Evolutionary conservation across 1,140 invertebrate species (phyloP).

Genomic region (Euglossa dilemma): DNA sequence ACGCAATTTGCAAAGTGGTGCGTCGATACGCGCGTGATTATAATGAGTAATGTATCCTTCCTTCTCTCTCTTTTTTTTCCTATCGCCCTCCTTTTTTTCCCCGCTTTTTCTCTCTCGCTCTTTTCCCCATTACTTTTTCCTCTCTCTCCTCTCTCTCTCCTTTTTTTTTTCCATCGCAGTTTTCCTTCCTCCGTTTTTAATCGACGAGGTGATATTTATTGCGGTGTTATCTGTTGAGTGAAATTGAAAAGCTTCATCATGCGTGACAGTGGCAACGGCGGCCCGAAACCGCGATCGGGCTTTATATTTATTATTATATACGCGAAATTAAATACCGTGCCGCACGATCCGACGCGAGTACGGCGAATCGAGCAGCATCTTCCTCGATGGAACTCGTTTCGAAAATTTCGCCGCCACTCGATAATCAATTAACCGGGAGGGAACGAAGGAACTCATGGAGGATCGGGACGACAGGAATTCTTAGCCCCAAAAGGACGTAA

Average conservation of each 20-base stretch:
- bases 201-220: slow-evolving; percentile 40
- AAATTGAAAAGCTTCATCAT: slow-evolving; percentile 54
- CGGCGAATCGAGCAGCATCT: slow-evolving; percentile 8
- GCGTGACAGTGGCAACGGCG: slow-evolving; percentile 23
- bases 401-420: background rate
- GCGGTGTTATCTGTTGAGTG: slow-evolving; percentile 43
- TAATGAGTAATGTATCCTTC: slow-evolving; percentile 40
- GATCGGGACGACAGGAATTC: background rate
- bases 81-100: too few species aligned
- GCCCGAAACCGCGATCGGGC: background rate
- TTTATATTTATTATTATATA: slow-evolving; percentile 44
- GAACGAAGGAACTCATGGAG: too few species aligned
- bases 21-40: slow-evolving; percentile 46
- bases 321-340: slow-evolving; percentile 31
- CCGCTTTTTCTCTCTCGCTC: background rate
- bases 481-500: background rate
- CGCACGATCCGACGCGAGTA: background rate
- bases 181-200: slow-evolving; percentile 43
- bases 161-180: background rate
- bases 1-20: slow-evolving; percentile 54
- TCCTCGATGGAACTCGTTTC: background rate
- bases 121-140: background rate
- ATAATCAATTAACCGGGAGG: background rate
- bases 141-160: background rate
- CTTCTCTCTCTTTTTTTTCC: background rate